phyloP scores from a whole-genome alignment of 1,140 invertebrate species.

The Calliphora vicina region DNA sequence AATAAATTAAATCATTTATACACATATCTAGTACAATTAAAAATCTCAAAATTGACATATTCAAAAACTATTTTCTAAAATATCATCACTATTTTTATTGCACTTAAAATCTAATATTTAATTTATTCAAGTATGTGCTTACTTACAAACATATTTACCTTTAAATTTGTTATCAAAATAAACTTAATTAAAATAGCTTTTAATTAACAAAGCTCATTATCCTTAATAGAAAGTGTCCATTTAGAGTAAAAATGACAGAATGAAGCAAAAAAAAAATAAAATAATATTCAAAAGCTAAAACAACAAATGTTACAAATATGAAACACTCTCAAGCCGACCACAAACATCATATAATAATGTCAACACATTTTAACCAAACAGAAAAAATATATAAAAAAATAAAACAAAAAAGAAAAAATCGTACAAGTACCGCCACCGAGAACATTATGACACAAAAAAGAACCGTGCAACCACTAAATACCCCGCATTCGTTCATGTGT shows the following conservation, averaged over 20 bases:
- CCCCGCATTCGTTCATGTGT: neutral
- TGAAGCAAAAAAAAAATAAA: neutral
- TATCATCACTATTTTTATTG: no score
- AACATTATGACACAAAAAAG: neutral
- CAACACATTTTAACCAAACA: constrained; percentile 7
- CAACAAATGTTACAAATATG: neutral
- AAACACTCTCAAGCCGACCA: neutral
- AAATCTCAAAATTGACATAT: no score
- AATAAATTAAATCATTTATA: no score
- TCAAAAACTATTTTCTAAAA: no score
- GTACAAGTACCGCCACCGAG: neutral
- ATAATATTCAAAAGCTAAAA: neutral
- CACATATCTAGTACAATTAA: no score
- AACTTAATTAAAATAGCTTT: neutral
- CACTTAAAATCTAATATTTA: no score
- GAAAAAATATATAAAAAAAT: neutral
- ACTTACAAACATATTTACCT: no score
- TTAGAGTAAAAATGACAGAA: neutral
- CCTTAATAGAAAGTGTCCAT: neutral
- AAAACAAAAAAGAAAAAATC: neutral
- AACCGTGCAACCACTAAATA: neutral
- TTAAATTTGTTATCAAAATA: no score
- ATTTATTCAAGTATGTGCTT: no score
- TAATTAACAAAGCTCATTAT: constrained; percentile 6
- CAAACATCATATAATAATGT: constrained; percentile 4